A percentile compares a stretch with the other conserved stretches of the same genome.
Evolutionary conservation across 2,888 invertebrate genomes (phyloP).

Genomic region (Phragmatobia fuliginosa): DNA sequence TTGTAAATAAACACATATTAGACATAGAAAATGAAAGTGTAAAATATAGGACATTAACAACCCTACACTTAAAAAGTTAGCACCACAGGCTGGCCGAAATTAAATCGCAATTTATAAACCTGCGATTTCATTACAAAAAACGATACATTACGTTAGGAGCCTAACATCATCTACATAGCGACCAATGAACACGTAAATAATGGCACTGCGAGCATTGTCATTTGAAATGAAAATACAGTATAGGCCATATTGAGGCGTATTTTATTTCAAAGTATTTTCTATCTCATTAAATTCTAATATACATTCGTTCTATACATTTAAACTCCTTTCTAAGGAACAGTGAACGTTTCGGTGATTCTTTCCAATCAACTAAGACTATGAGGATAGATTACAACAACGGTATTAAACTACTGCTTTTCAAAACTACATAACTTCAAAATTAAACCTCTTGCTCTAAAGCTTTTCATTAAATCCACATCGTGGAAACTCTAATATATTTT

Average conservation of each 20-base stretch:
- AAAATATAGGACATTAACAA: too few species aligned
- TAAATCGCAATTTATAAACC: not conserved
- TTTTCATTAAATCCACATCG: not conserved
- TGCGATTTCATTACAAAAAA: not conserved
- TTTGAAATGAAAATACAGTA: too few species aligned
- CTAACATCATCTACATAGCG: not conserved
- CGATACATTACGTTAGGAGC: not conserved
- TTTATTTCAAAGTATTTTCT: too few species aligned
- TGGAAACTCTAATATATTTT: not conserved
- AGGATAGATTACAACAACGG: too few species aligned
- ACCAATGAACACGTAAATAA: not conserved
- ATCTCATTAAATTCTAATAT: too few species aligned
- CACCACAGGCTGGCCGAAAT: not conserved
- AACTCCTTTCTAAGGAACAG: too few species aligned
- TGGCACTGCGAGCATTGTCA: not conserved
- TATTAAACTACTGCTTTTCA: not conserved
- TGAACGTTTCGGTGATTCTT: too few species aligned
- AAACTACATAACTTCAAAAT: not conserved
- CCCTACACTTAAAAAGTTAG: not conserved
- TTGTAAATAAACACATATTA: too few species aligned
- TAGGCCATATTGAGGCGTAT: too few species aligned
- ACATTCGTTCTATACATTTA: too few species aligned
- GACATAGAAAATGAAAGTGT: too few species aligned
- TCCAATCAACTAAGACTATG: too few species aligned
- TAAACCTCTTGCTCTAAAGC: not conserved